A percentile compares a stretch with the other conserved stretches of the same genome.
Evolutionary conservation across 2,888 invertebrate genomes (phyloP).

Genomic region (Oligia strigilis): DNA sequence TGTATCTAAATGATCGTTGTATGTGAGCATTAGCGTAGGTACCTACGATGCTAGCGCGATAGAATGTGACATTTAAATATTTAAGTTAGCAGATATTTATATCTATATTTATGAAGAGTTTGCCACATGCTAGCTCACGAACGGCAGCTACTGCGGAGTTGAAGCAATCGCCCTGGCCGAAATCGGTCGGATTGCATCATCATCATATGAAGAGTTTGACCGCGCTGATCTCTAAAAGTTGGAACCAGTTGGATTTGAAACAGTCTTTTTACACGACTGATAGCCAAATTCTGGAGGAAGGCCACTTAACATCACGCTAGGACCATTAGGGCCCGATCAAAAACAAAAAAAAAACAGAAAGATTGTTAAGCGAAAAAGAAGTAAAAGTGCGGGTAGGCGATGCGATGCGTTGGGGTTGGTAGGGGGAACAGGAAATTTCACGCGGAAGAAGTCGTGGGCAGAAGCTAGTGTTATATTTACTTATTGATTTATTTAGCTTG

Average conservation of each 20-base stretch:
- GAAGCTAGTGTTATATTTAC: not conserved
- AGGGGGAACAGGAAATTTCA: too few species aligned
- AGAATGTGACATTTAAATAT: not conserved
- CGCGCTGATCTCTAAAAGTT: not conserved
- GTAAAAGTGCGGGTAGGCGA: not conserved
- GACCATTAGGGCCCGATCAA: not conserved
- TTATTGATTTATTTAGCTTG: not conserved
- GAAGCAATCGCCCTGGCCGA: too few species aligned
- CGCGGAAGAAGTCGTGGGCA: too few species aligned
- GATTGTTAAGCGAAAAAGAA: not conserved
- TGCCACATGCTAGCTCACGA: too few species aligned
- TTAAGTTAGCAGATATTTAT: not conserved
- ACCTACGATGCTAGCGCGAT: not conserved
- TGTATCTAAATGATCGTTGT: slow-evolving; percentile 25
- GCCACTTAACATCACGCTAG: not conserved
- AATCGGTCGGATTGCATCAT: too few species aligned
- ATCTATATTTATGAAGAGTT: too few species aligned
- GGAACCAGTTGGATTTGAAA: not conserved
- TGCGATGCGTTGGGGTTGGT: too few species aligned
- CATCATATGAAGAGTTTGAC: not conserved
- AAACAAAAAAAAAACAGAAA: not conserved
- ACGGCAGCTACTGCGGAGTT: too few species aligned
- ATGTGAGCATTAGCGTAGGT: not conserved
- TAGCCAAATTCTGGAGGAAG: not conserved
- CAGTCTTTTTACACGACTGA: not conserved